Evolutionary conservation across 2,113 vertebrate genomes (phyloP).

Genomic region (Epinephelus lanceolatus): DNA sequence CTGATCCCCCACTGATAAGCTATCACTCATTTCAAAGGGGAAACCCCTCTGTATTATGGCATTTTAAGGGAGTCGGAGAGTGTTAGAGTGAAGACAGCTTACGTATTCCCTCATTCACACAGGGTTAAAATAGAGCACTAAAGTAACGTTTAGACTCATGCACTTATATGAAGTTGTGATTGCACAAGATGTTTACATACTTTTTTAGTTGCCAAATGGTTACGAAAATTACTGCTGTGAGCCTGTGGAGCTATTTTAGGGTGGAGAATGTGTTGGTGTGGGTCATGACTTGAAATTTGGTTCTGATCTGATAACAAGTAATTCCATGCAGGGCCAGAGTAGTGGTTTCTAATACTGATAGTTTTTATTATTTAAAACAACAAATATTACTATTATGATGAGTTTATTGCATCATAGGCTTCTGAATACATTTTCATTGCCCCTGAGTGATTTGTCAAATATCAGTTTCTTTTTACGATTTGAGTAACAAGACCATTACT

Average conservation of each 20-base stretch:
- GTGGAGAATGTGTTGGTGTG: no score
- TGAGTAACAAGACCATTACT: background rate
- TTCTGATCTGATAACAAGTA: background rate
- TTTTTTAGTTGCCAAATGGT: background rate
- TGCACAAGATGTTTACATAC: no score
- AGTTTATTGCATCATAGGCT: background rate
- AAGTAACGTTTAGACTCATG: conserved; percentile 11
- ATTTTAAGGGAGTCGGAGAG: conserved; percentile 37
- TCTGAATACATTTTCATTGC: background rate
- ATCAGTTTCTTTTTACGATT: background rate
- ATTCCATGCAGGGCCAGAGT: background rate
- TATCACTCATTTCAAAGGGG: conserved; percentile 61
- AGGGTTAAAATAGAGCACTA: conserved; percentile 49
- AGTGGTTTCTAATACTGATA: background rate
- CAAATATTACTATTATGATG: background rate
- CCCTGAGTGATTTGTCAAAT: background rate
- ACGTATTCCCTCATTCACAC: conserved; percentile 38
- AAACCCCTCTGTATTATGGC: conserved; percentile 40
- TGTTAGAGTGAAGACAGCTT: conserved; percentile 29
- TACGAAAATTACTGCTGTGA: background rate
- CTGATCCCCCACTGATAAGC: conserved; percentile 64
- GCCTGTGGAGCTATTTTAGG: background rate
- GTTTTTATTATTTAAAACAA: background rate
- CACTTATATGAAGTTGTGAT: no score
- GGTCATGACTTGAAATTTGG: background rate